Conservation (phyloP, 2,888 invertebrate species). For the Neoscelio sp. region DNA sequence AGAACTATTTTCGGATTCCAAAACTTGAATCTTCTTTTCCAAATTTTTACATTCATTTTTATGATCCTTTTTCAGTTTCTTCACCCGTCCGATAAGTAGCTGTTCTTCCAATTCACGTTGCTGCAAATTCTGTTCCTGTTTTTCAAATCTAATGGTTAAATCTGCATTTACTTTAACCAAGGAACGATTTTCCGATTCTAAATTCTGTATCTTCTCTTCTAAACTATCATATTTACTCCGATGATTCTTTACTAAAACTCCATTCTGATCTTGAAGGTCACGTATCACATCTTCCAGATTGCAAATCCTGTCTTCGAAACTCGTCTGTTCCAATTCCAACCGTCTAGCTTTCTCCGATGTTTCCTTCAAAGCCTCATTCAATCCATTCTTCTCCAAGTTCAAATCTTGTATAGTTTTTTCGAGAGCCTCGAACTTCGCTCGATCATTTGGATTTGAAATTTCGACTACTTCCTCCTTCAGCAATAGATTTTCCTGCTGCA, state of each 20-base stretch:
- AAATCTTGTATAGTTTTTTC: slow-evolving; percentile 6
- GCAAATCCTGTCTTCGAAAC: neutral
- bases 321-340: slow-evolving; percentile 1
- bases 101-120: no score
- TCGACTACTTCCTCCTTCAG: slow-evolving; percentile 7
- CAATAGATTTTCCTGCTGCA: neutral
- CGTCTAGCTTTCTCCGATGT: slow-evolving; percentile 4
- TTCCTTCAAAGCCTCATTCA: slow-evolving; percentile 22
- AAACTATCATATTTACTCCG: slow-evolving; percentile 14
- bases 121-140: no score
- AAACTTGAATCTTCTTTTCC: neutral
- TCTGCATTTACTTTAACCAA: no score
- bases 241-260: no score
- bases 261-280: neutral
- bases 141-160: no score
- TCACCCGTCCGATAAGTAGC: no score
- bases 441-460: neutral
- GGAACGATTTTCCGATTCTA: neutral
- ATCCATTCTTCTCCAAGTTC: slow-evolving; percentile 15
- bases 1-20: neutral
- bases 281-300: neutral
- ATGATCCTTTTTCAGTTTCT: slow-evolving; percentile 1
- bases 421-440: neutral
- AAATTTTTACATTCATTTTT: slow-evolving; percentile 4
- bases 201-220: neutral